Percentiles rank a stretch among this genome's conserved stretches.
These are phyloP conservation scores for Agapetus fuscipes DNA, from an alignment of 2,888 invertebrate species.

Conservation along the genomic window DNA sequence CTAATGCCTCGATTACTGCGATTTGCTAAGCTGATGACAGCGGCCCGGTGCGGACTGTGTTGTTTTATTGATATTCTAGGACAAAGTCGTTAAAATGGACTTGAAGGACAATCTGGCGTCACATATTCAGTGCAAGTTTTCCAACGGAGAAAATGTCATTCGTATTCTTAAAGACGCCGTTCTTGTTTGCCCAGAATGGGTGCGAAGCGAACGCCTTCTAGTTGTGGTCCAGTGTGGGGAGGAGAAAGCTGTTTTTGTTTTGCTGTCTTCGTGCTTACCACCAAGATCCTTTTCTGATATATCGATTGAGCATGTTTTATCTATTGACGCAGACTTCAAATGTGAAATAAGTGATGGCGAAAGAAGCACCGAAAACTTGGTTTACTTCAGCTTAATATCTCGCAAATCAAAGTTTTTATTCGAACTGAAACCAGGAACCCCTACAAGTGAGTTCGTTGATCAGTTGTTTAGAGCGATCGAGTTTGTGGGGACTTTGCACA, in stretches of 20 bases:
- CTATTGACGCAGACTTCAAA: constrained; percentile 70
- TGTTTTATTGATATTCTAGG: no score
- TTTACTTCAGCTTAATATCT: constrained; percentile 42
- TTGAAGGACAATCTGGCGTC: constrained; percentile 6
- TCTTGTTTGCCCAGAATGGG: constrained; percentile 40
- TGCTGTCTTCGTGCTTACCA: constrained; percentile 50
- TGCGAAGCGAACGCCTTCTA: constrained; percentile 38
- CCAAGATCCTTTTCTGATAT: constrained; percentile 68
- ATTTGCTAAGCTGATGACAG: no score
- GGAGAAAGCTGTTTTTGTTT: constrained; percentile 44
- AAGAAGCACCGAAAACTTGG: constrained; percentile 39
- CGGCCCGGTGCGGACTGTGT: no score
- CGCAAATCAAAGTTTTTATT: constrained; percentile 39
- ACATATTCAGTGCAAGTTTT: constrained; percentile 29
- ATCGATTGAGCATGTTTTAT: constrained; percentile 69
- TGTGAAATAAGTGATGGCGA: constrained; percentile 61
- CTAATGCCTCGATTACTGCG: no score
- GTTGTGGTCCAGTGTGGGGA: constrained; percentile 43
- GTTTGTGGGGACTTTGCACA: constrained; percentile 41
- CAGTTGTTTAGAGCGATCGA: constrained; percentile 66
- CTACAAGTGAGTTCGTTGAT: constrained; percentile 62
- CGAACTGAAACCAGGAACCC: constrained; percentile 45
- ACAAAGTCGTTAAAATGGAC: constrained; percentile 6
- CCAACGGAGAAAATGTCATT: constrained; percentile 39
- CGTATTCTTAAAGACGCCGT: constrained; percentile 40